Conservation (phyloP, 2,113 vertebrate genomes). For the Ondatra zibethicus region DNA sequence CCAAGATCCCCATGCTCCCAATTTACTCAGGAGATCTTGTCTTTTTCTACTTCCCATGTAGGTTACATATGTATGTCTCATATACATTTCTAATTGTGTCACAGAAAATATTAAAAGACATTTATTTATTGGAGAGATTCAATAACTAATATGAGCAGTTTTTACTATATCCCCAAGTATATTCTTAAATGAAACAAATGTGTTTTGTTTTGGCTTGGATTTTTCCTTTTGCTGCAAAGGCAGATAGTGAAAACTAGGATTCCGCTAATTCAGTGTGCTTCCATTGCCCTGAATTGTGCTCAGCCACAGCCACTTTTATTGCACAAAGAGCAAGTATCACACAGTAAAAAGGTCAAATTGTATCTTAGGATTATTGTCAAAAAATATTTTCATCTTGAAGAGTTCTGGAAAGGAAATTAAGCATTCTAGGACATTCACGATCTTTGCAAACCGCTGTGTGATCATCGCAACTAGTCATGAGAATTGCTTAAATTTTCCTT, state of each 20-base stretch:
- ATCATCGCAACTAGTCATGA: constrained; percentile 38
- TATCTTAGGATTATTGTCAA: constrained; percentile 4
- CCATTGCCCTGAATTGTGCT: background rate
- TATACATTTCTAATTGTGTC: background rate
- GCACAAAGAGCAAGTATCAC: background rate
- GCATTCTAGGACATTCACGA: constrained; percentile 11
- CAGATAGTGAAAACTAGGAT: background rate
- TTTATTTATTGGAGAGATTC: background rate
- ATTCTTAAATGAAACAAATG: constrained; percentile 10
- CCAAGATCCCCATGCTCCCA: too few relatives aligned
- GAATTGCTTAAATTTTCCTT: constrained; percentile 70
- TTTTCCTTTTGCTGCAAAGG: background rate
- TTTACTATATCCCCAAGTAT: background rate
- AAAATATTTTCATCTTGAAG: background rate
- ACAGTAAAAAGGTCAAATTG: background rate
- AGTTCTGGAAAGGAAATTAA: background rate
- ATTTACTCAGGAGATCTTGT: too few relatives aligned
- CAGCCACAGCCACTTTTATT: background rate
- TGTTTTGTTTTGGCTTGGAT: background rate
- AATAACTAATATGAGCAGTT: constrained; percentile 34
- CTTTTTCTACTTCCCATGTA: too few relatives aligned
- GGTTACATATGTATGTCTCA: too few relatives aligned
- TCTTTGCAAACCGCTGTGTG: background rate
- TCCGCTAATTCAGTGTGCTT: background rate
- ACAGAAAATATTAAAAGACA: constrained; percentile 1